Conservation (phyloP, 2,797 vertebrate species). For the Sebastes glaucus region DNA sequence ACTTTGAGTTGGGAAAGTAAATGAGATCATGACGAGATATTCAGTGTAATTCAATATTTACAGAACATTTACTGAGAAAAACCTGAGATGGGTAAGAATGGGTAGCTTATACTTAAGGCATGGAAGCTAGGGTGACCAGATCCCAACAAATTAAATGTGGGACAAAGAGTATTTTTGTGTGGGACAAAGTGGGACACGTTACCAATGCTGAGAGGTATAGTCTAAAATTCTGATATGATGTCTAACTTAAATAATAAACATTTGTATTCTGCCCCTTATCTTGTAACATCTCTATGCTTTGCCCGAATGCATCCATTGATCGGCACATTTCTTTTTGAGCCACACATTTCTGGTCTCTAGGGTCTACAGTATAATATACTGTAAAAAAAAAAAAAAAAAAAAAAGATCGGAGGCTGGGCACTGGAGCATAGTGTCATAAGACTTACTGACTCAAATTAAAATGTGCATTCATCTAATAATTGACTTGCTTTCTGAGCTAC, state of each 20-base stretch:
- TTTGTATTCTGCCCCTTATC: too few relatives aligned
- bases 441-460: conserved; percentile 28
- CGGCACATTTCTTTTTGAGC: too few relatives aligned
- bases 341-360: too few relatives aligned
- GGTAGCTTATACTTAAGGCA: not conserved
- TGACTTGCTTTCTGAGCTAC: conserved; percentile 18
- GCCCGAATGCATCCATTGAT: too few relatives aligned
- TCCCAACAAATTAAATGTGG: too few relatives aligned
- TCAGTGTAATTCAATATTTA: conserved; percentile 50
- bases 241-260: too few relatives aligned
- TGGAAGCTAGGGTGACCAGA: not conserved
- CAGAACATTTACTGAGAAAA: conserved; percentile 36
- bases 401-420: not conserved
- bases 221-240: too few relatives aligned
- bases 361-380: not conserved
- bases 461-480: conserved; percentile 19
- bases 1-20: conserved; percentile 37
- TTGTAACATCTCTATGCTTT: too few relatives aligned
- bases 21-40: conserved; percentile 41
- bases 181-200: too few relatives aligned
- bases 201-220: too few relatives aligned
- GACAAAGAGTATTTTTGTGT: too few relatives aligned
- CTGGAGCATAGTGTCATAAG: conserved; percentile 11
- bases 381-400: not conserved
- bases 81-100: conserved; percentile 15